Conservation (phyloP, 2,113 vertebrate species). For the Halichoeres trimaculatus region DNA sequence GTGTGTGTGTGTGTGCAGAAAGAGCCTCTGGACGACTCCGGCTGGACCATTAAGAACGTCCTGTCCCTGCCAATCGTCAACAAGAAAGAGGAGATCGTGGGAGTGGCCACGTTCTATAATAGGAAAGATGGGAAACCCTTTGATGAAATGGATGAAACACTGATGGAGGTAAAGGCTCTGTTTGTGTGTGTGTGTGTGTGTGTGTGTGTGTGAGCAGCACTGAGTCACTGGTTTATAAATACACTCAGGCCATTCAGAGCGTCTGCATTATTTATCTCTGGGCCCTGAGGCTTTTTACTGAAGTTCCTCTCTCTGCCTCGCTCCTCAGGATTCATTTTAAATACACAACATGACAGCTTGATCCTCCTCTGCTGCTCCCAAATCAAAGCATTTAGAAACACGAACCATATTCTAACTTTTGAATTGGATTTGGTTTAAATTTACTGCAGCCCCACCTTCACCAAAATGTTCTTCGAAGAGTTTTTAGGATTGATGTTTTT, state of each 20-base stretch:
- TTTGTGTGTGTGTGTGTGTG: slow-evolving; percentile 47
- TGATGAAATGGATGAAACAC: slow-evolving; percentile 95
- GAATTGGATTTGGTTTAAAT: background rate
- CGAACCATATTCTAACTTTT: background rate
- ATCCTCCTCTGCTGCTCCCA: background rate
- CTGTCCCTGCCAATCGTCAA: slow-evolving; percentile 97
- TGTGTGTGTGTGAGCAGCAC: slow-evolving; percentile 32
- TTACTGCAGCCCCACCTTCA: background rate
- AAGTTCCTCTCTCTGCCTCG: slow-evolving; percentile 22
- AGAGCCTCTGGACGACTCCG: slow-evolving; percentile 91
- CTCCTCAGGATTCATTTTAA: background rate
- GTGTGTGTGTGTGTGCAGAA: slow-evolving; percentile 79
- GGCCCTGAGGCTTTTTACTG: slow-evolving; percentile 54
- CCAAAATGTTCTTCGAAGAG: background rate
- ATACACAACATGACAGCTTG: slow-evolving; percentile 19
- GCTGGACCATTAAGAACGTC: slow-evolving; percentile 94
- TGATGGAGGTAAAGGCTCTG: slow-evolving; percentile 91
- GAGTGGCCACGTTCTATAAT: slow-evolving; percentile 97
- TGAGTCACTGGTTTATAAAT: slow-evolving; percentile 77
- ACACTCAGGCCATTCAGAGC: slow-evolving; percentile 60
- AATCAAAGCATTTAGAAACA: background rate
- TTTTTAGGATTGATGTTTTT: background rate
- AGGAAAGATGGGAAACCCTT: slow-evolving; percentile 98
- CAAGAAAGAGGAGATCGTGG: slow-evolving; percentile 98
- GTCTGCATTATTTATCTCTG: slow-evolving; percentile 73